Evolutionary conservation across 2,113 vertebrate species (phyloP).

Genomic region (Galbula dea): DNA sequence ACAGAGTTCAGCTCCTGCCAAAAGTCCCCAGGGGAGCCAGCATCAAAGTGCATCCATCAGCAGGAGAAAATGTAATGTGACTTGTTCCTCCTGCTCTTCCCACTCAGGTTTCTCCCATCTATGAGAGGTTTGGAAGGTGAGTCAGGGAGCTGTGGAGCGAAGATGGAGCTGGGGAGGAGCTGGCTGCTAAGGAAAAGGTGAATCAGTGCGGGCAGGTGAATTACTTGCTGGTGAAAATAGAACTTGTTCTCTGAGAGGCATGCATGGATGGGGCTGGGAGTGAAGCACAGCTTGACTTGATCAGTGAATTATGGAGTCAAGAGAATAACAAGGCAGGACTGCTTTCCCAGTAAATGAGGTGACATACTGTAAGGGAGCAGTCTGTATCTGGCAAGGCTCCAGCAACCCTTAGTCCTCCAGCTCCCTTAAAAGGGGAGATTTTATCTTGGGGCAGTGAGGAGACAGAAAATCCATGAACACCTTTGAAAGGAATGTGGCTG

Average conservation of each 20-base stretch:
- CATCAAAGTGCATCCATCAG: not conserved
- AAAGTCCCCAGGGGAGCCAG: not conserved
- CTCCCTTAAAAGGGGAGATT: slow-evolving; percentile 52
- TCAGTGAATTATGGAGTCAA: not conserved
- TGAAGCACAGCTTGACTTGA: not conserved
- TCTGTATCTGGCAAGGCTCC: not conserved
- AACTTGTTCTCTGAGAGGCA: not conserved
- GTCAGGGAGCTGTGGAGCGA: not conserved
- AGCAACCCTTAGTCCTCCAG: not conserved
- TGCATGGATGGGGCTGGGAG: not conserved
- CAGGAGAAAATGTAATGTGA: not conserved
- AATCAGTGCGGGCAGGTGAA: slow-evolving; percentile 36
- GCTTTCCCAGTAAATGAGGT: not conserved
- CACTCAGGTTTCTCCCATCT: not conserved
- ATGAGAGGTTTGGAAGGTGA: slow-evolving; percentile 23
- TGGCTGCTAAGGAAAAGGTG: not conserved
- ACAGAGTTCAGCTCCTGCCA: not conserved
- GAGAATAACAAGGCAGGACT: not conserved
- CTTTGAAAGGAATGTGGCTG: not conserved
- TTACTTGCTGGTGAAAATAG: slow-evolving; percentile 13
- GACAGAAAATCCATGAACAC: slow-evolving; percentile 28
- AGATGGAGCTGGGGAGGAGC: not conserved
- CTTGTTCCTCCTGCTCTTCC: slow-evolving; percentile 22
- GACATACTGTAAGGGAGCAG: not conserved
- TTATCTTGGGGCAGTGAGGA: not conserved